phyloP scores from a whole-genome alignment of 2,113 vertebrate genomes.

The Picathartes gymnocephalus region DNA sequence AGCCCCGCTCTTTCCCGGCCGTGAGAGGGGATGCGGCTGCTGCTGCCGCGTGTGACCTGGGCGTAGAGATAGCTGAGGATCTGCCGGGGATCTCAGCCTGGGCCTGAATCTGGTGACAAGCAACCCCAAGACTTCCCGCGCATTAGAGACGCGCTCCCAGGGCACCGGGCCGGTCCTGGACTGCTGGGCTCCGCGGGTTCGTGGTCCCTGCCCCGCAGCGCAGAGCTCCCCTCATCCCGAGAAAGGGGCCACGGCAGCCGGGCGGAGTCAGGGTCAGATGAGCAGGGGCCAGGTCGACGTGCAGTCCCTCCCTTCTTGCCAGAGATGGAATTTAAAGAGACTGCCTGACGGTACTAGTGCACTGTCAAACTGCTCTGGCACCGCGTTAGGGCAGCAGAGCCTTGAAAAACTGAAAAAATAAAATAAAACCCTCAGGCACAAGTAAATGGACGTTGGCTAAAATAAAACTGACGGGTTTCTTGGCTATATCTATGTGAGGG shows the following conservation, averaged over 20 bases:
- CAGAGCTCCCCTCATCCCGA: not conserved
- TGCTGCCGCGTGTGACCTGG: not conserved
- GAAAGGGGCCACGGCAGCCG: not conserved
- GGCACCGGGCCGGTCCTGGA: rapidly evolving
- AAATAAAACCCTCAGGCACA: not conserved
- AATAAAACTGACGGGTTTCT: not conserved
- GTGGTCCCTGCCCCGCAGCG: rapidly evolving
- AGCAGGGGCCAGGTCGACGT: not conserved
- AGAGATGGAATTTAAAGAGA: not conserved
- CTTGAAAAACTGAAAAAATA: not conserved
- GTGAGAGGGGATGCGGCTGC: not conserved
- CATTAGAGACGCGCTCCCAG: not conserved
- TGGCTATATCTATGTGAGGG: not conserved
- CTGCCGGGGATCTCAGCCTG: not conserved
- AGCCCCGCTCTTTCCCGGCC: not conserved
- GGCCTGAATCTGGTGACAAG: not conserved
- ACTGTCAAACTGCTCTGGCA: not conserved
- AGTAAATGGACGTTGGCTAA: not conserved
- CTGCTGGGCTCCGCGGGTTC: not conserved
- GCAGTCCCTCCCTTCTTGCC: not conserved
- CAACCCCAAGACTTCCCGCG: not conserved
- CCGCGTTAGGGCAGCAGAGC: not conserved
- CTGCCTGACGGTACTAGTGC: not conserved
- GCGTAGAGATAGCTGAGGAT: rapidly evolving
- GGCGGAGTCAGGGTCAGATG: not conserved